These are phyloP conservation scores for Drosophila takahashii DNA, from an alignment of 1,140 invertebrate genomes.

Conservation along the genomic window DNA sequence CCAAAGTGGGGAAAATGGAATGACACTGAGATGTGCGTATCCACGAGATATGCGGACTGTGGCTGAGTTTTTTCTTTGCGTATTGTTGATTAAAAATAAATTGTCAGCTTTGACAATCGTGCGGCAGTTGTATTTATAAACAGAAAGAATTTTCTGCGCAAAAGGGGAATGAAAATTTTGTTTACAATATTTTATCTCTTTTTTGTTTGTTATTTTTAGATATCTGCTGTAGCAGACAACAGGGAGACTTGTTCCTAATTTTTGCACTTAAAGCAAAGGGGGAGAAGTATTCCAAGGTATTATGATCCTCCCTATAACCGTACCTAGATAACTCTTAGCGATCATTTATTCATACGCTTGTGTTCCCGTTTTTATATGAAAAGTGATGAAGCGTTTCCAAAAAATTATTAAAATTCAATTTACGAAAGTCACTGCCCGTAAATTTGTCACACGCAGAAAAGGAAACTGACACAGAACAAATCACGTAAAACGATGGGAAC, in stretches of 20 bases:
- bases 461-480: conserved; percentile 41
- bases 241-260: conserved; percentile 59
- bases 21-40: conserved; percentile 29
- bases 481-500: conserved; percentile 47
- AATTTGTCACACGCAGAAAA: conserved; percentile 48
- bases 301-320: background rate
- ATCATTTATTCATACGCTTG: conserved; percentile 21
- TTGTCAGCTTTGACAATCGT: conserved; percentile 78
- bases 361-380: background rate
- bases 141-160: conserved; percentile 37
- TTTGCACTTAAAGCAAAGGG: conserved; percentile 16
- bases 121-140: conserved; percentile 73
- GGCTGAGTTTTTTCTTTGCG: conserved; percentile 12
- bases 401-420: conserved; percentile 28
- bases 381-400: conserved; percentile 33
- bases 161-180: conserved; percentile 44
- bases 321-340: background rate
- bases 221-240: conserved; percentile 56
- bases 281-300: background rate
- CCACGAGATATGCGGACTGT: conserved; percentile 38
- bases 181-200: conserved; percentile 38
- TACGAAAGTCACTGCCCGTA: conserved; percentile 35
- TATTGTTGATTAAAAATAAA: conserved; percentile 80
- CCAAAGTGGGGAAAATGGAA: conserved; percentile 14
- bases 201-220: conserved; percentile 61